phyloP scores from a whole-genome alignment of 1,140 invertebrate genomes.

The Dreissena rostriformis region DNA sequence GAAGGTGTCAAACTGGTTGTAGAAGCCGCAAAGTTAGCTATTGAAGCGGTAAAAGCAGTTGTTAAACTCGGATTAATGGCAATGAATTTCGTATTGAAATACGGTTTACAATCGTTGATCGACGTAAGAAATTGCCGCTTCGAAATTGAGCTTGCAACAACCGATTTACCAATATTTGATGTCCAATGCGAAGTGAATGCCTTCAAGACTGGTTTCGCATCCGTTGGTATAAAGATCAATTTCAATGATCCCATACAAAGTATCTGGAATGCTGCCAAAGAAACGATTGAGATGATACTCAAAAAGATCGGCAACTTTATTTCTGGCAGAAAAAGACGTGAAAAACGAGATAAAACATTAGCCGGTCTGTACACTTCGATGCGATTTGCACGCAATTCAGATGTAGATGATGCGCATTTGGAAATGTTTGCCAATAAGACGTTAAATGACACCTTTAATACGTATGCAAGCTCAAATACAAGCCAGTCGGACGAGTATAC shows the following conservation, averaged over 20 bases:
- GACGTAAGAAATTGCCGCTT: conserved; percentile 54
- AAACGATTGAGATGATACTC: conserved; percentile 1
- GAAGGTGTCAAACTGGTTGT: conserved; percentile 29
- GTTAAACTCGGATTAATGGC: conserved; percentile 20
- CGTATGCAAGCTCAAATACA: neutral
- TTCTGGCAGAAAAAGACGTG: conserved; percentile 15
- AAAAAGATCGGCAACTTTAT: conserved; percentile 7
- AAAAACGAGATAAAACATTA: conserved; percentile 4
- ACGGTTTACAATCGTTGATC: conserved; percentile 36
- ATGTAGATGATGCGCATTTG: neutral
- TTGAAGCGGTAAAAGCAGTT: conserved; percentile 50
- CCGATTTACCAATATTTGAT: conserved; percentile 41
- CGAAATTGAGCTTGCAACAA: conserved; percentile 29
- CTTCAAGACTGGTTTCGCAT: conserved; percentile 38
- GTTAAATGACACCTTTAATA: neutral
- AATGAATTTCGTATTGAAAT: conserved; percentile 23
- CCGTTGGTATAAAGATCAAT: conserved; percentile 25
- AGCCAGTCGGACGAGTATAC: neutral
- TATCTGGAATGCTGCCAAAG: conserved; percentile 50
- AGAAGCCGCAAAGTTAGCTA: conserved; percentile 44
- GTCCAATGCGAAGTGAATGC: conserved; percentile 48
- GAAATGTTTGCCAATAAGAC: conserved; percentile 26
- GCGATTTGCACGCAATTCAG: neutral
- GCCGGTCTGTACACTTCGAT: neutral
- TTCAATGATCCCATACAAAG: conserved; percentile 45